Evolutionary conservation across 92 coral and sea anemone genomes (phyloP), one percentile per base, ranked within the genome.

Genomic region (Anthopleura xanthogrammica): DNA sequence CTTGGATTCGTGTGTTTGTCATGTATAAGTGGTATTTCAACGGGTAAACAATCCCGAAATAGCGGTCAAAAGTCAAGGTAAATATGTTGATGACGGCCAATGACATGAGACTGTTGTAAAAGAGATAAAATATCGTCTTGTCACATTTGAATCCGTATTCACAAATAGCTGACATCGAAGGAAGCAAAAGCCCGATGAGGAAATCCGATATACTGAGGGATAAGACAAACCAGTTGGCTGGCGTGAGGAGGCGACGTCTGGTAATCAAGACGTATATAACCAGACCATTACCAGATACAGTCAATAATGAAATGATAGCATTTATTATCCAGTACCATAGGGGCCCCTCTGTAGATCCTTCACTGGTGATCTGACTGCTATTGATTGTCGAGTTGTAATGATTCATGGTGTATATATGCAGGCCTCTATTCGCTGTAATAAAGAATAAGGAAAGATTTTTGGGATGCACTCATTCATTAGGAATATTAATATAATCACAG

Each of bases 21-120:
- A 90, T 90, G 70, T 74, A 62, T 6, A 39, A 22, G 19, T 81
- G 80, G 56, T 90, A 90, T 52, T 36, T 62, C 72, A 90, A 82
- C 9, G 93, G 93, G 20, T 76, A 83, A 58, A 76, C 85, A 41
- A 90, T 90, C 4, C 91, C 93, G 50, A 90, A 83, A 57, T 79
- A 90, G 36, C 93, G 83, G 77, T 90, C 93, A 16, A 90, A 79
- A 24, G 93, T 87, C 81, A 87, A 83, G 22, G 87, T 75, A 64
- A 84, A 85, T 0, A 84, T 83, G 72, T 82, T 90, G 46, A 90
- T 66, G 52, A 90, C 91, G n/a, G 92, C 84, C 8, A 80, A 52
- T 14, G 88, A 89, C 87, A 89, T 83, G 64, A 89, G 76, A 70
- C 64, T 48, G 66, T 80, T 85, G 65, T 65, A 89, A n/a, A 84